Evolutionary conservation across 1,140 invertebrate species (phyloP), one percentile per base, ranked within the genome.

Genomic region (Heliconius hermathena): DNA sequence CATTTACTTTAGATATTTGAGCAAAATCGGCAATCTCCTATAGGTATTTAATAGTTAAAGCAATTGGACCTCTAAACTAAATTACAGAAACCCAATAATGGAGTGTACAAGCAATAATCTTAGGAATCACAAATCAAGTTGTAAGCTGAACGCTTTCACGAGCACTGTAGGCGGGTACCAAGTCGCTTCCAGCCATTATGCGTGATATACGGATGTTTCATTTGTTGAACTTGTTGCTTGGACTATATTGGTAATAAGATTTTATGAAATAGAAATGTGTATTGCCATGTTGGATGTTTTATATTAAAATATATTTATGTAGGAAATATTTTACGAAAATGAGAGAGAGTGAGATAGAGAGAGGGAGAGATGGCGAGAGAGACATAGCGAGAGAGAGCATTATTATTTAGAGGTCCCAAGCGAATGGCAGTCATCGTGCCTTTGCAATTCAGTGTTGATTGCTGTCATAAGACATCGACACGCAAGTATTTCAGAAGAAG

Each of bases 41-140:
- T 84, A 83, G 82, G 83, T 87, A 84, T 74, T 73, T 83, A 78
- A 82, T 75, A 77, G 84, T 83, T 80, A 79, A 84, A 85, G 83
- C 75, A 82, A 85, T 83, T 79, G 83, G 73, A 79, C 60, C 79
- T 82, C 66, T 80, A 80, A 83, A 91, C 82, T 89, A 91, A 93
- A 92, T 92, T 90, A 93, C 88, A 87, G 86, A 88, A 89, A 89
- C 83, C 84, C 84, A 87, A 89, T 92, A 93, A 91, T 91, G 83
- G 89, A 84, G 78, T 85, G 83, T 89, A 85, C 83, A 84, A 84
- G 90, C 86, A 92, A 91, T 93, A 93, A 94, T 93, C 86, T 93
- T 91, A 83, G 86, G 86, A 90, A 91, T 90, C 91, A 93, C 93
- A 94, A 94, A 94, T 94, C 91, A 94, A 93, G 88, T 90, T 90